Conservation (phyloP, 2,888 invertebrate species). For the Onthophagus sagittarius region DNA sequence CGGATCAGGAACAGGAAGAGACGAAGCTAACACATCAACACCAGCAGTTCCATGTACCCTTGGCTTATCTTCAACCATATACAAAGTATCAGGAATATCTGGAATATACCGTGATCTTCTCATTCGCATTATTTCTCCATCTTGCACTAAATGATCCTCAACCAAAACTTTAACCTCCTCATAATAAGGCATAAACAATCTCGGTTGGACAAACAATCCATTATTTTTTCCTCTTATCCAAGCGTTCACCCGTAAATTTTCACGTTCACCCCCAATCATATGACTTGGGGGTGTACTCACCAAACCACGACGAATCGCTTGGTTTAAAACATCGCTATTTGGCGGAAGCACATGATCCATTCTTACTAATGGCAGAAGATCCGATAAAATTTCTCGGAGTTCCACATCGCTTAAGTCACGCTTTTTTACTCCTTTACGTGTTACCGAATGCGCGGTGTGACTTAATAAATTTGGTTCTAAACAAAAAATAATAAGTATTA, state of each 20-base stretch:
- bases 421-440: constrained; percentile 78
- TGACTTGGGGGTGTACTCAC: constrained; percentile 80
- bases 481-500: constrained; percentile 23
- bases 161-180: constrained; percentile 89
- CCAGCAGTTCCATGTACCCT: constrained; percentile 51
- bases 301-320: constrained; percentile 67
- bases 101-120: constrained; percentile 61
- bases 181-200: constrained; percentile 91
- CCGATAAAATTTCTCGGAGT: constrained; percentile 77
- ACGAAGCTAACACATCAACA: constrained; percentile 62
- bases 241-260: constrained; percentile 66
- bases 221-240: constrained; percentile 75
- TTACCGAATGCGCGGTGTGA: constrained; percentile 89
- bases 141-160: constrained; percentile 79
- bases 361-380: constrained; percentile 78
- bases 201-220: constrained; percentile 75
- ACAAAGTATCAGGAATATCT: constrained; percentile 89
- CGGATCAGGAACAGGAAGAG: constrained; percentile 72
- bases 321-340: constrained; percentile 72
- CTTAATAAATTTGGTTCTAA: constrained; percentile 84
- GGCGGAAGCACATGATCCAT: constrained; percentile 88
- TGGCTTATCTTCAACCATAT: constrained; percentile 74
- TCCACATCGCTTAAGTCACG: constrained; percentile 82
- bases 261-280: constrained; percentile 74
- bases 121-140: constrained; percentile 68